phyloP scores from a whole-genome alignment of 2,113 vertebrate genomes.

The Platichthys flesus region DNA sequence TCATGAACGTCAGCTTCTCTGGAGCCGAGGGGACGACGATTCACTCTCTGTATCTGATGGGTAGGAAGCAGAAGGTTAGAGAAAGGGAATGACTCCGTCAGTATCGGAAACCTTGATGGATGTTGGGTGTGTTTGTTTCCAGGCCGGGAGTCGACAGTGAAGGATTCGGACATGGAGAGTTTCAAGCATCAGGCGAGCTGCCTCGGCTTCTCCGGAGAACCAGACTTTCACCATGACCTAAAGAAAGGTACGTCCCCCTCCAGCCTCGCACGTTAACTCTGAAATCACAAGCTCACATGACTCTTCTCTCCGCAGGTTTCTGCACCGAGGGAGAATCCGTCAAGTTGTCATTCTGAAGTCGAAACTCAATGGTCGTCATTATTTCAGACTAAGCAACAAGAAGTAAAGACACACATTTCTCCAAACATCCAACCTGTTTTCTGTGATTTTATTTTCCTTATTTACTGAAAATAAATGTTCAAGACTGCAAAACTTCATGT shows the following conservation, averaged over 20 bases:
- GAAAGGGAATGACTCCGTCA: no score
- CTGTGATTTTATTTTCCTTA: neutral
- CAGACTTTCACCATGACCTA: slow-evolving; percentile 15
- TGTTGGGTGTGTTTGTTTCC: neutral
- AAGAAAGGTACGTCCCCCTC: slow-evolving; percentile 24
- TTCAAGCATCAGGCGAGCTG: slow-evolving; percentile 58
- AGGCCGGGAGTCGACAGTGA: neutral
- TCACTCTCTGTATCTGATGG: slow-evolving; percentile 21
- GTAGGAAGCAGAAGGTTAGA: slow-evolving; percentile 7
- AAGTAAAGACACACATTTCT: neutral
- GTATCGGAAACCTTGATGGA: fast-evolving
- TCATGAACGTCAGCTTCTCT: neutral
- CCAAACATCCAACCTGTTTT: neutral
- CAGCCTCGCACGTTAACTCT: neutral
- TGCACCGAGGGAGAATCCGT: neutral
- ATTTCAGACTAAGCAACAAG: neutral
- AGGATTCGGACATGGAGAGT: slow-evolving; percentile 40
- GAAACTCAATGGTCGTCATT: neutral
- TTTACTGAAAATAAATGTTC: no score
- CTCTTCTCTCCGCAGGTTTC: neutral
- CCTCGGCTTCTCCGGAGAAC: slow-evolving; percentile 48
- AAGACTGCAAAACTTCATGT: no score
- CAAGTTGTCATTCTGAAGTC: neutral
- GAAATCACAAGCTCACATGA: neutral
- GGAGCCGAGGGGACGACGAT: fast-evolving